Evolutionary conservation across 2,113 vertebrate genomes (phyloP).

Genomic region (Typhlomys cinereus): DNA sequence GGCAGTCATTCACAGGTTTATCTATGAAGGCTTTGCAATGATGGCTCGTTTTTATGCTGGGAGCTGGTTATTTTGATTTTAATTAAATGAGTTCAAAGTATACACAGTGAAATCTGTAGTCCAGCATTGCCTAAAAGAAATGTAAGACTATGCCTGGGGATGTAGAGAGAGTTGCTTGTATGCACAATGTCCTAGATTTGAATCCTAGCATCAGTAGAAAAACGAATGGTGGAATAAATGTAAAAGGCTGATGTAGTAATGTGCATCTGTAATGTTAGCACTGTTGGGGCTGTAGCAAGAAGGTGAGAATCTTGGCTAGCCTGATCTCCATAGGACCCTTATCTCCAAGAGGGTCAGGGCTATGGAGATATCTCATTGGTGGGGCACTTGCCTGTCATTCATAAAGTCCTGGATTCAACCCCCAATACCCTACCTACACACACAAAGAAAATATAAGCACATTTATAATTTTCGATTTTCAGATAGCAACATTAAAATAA

Average conservation of each 20-base stretch:
- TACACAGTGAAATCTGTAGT: neutral
- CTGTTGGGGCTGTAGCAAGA: neutral
- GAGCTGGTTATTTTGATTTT: neutral
- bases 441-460: neutral
- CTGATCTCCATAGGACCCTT: neutral
- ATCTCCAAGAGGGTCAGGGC: neutral
- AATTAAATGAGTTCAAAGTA: slow-evolving; percentile 31
- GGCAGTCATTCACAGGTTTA: neutral
- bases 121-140: neutral
- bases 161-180: neutral
- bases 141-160: neutral
- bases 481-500: too few relatives aligned
- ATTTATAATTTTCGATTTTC: too few relatives aligned
- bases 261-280: neutral
- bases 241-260: neutral
- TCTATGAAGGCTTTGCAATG: neutral
- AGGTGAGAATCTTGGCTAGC: neutral
- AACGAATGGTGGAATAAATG: neutral
- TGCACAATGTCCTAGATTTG: neutral
- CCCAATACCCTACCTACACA: too few relatives aligned
- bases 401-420: neutral
- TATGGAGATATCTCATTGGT: too few relatives aligned
- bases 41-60: neutral
- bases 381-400: too few relatives aligned
- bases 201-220: neutral